phyloP scores from a whole-genome alignment of 2,888 invertebrate genomes.

The Zonitis immaculata region DNA sequence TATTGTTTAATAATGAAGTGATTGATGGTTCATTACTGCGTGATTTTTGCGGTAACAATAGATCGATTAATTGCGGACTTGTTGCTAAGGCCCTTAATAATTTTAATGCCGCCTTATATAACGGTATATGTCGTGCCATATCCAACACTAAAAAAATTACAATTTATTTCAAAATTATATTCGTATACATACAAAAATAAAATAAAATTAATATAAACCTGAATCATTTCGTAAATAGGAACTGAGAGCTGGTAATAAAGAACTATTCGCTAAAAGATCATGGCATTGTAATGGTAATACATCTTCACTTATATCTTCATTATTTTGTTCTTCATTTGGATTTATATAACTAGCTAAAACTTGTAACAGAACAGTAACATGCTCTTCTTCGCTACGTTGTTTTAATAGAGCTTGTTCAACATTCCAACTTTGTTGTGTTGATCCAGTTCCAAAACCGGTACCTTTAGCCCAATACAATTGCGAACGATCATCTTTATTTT shows the following conservation, averaged over 20 bases:
- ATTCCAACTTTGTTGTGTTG: conserved; percentile 94
- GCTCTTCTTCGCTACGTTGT: conserved; percentile 89
- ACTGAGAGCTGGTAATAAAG: conserved; percentile 80
- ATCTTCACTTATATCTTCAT: conserved; percentile 47
- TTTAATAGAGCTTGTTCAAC: conserved; percentile 89
- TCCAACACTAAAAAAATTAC: conserved; percentile 67
- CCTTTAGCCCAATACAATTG: conserved; percentile 94
- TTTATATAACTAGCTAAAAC: conserved; percentile 87
- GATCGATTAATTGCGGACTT: conserved; percentile 55
- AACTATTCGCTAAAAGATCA: conserved; percentile 74
- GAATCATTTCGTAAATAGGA: conserved; percentile 93
- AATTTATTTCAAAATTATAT: too few species aligned
- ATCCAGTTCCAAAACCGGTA: conserved; percentile 94
- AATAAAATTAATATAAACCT: conserved; percentile 49
- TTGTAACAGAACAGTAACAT: conserved; percentile 70
- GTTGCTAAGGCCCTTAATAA: conserved; percentile 72
- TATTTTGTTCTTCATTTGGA: conserved; percentile 56
- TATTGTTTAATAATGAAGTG: conserved; percentile 73
- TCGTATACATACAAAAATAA: too few species aligned
- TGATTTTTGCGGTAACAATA: conserved; percentile 58
- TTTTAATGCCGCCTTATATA: conserved; percentile 81
- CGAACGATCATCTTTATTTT: conserved; percentile 51
- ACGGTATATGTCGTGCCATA: conserved; percentile 94
- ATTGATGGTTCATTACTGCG: conserved; percentile 57
- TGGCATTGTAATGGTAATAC: conserved; percentile 66